A percentile compares a stretch with the other conserved stretches of the same genome.
phyloP scores from a whole-genome alignment of 1,140 invertebrate genomes.

The Habropoda laboriosa region DNA sequence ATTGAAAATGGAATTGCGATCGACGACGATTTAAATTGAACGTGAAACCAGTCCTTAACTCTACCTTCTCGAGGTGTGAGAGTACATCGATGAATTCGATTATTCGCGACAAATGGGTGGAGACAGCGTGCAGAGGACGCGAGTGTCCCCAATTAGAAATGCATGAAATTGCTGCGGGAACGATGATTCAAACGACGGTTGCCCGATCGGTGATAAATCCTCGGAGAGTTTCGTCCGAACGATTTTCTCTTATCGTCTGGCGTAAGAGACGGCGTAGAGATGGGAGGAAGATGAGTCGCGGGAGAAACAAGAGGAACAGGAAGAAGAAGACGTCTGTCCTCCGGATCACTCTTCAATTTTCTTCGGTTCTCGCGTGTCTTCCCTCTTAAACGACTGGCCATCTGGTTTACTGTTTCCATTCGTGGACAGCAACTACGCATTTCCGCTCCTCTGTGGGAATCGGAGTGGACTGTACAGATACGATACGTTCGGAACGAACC shows the following conservation, averaged over 20 bases:
- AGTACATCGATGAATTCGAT: no score
- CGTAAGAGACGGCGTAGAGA: no score
- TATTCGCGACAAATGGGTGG: not conserved
- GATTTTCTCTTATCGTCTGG: no score
- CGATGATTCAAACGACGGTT: not conserved
- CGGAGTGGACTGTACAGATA: constrained; percentile 22
- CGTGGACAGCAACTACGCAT: constrained; percentile 54
- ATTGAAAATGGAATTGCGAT: no score
- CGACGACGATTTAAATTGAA: no score
- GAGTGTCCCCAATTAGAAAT: constrained; percentile 18
- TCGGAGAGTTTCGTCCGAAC: not conserved
- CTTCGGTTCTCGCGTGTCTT: constrained; percentile 53
- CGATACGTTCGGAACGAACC: constrained; percentile 16
- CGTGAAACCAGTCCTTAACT: no score
- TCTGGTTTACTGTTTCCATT: constrained; percentile 67
- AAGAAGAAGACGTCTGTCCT: constrained; percentile 14
- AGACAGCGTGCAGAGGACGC: no score
- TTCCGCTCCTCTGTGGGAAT: constrained; percentile 63
- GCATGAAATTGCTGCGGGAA: not conserved
- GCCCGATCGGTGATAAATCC: not conserved
- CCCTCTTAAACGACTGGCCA: constrained; percentile 6
- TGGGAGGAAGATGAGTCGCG: no score
- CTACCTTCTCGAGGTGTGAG: no score
- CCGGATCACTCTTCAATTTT: constrained; percentile 55
- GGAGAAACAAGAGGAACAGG: constrained; percentile 28